Evolutionary conservation across 2,113 vertebrate genomes (phyloP).

Genomic region (Machaerirhynchus nigripectus): DNA sequence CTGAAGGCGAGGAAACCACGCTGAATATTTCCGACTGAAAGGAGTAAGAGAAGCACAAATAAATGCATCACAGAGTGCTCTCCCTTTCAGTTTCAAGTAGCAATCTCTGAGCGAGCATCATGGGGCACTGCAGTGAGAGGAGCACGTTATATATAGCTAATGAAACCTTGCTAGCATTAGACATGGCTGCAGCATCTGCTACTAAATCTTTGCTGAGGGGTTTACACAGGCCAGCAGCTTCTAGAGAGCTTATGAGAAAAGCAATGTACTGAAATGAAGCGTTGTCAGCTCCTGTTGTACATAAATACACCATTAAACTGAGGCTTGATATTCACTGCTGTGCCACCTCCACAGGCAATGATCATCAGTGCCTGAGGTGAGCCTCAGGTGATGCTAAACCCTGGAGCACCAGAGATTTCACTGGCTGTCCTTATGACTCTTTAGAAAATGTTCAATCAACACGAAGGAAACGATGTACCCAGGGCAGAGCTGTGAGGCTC

Average conservation of each 20-base stretch:
- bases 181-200: constrained; percentile 35
- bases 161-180: constrained; percentile 36
- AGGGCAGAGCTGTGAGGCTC: not conserved
- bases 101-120: not conserved
- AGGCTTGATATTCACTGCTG: constrained; percentile 14
- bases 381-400: not conserved
- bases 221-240: not conserved
- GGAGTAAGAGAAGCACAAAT: not conserved
- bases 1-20: not conserved
- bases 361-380: not conserved
- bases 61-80: not conserved
- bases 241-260: not conserved
- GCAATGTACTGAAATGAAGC: not conserved
- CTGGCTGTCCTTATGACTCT: not conserved
- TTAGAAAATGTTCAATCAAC: not conserved
- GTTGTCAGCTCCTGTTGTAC: constrained; percentile 4
- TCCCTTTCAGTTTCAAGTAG: not conserved
- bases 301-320: not conserved
- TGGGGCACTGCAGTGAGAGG: not conserved
- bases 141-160: constrained; percentile 9
- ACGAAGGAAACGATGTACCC: not conserved
- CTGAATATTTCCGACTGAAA: not conserved
- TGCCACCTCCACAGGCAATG: not conserved
- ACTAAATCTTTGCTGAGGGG: constrained; percentile 25
- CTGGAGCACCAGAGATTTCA: not conserved